Conservation (phyloP, 2,113 vertebrate species). For the Chaenogobius annularis region DNA sequence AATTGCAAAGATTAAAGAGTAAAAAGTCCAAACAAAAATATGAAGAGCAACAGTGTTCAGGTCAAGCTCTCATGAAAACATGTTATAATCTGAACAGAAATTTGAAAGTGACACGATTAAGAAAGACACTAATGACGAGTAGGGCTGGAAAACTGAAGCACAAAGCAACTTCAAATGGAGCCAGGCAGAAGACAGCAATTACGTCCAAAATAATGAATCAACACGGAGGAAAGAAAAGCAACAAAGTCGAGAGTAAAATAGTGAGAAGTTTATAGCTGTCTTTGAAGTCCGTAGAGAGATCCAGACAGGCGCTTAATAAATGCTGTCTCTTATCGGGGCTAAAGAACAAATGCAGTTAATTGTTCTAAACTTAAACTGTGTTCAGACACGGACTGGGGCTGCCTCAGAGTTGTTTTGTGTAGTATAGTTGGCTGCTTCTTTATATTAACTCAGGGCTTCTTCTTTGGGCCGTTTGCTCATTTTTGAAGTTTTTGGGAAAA, state of each 20-base stretch:
- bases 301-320: not conserved
- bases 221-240: conserved; percentile 3
- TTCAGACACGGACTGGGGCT: not conserved
- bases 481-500: too few species aligned
- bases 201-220: conserved; percentile 34
- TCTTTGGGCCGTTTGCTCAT: not conserved
- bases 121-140: conserved; percentile 46
- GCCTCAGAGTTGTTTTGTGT: not conserved
- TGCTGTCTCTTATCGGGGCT: not conserved
- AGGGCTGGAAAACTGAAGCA: conserved; percentile 27
- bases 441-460: not conserved
- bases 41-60: not conserved
- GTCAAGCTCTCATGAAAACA: conserved; percentile 11
- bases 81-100: conserved; percentile 10
- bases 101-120: conserved; percentile 38
- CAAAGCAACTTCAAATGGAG: conserved; percentile 37
- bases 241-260: conserved; percentile 16
- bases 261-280: conserved; percentile 20
- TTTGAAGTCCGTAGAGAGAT: conserved; percentile 29
- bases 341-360: not conserved
- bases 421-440: not conserved
- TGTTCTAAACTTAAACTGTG: not conserved
- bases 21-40: conserved; percentile 22
- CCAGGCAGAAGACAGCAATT: conserved; percentile 26
- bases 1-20: conserved; percentile 43